Conservation (phyloP, 2,113 vertebrate species). For the Microtus pennsylvanicus region DNA sequence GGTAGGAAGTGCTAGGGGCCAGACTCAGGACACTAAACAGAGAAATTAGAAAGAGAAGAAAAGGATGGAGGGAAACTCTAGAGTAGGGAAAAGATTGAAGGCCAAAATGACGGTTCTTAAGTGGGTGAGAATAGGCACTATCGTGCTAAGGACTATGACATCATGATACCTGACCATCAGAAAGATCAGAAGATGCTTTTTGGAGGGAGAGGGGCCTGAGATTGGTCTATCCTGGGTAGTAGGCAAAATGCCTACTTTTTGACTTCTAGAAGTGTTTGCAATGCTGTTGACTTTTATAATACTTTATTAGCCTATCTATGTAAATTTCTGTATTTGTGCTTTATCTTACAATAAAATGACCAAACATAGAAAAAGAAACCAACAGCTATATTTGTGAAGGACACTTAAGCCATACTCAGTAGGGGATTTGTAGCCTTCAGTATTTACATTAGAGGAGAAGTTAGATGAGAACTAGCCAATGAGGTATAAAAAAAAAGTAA, state of each 20-base stretch:
- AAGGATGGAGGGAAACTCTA: background rate
- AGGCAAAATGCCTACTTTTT: constrained; percentile 7
- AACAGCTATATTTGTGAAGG: background rate
- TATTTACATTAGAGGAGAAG: background rate
- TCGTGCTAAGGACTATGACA: background rate
- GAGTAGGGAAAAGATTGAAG: background rate
- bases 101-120: background rate
- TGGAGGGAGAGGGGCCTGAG: background rate
- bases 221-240: background rate
- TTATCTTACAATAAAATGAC: background rate
- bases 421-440: background rate
- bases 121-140: background rate
- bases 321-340: background rate
- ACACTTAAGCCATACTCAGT: background rate
- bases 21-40: background rate
- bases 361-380: background rate
- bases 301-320: background rate
- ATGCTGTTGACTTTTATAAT: background rate
- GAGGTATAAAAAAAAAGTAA: background rate
- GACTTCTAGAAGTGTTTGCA: background rate
- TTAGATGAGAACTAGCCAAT: background rate
- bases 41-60: constrained; percentile 8
- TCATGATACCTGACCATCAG: background rate
- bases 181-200: background rate
- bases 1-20: background rate